phyloP scores from a whole-genome alignment of 2,888 invertebrate genomes.

The Odontothrips loti region DNA sequence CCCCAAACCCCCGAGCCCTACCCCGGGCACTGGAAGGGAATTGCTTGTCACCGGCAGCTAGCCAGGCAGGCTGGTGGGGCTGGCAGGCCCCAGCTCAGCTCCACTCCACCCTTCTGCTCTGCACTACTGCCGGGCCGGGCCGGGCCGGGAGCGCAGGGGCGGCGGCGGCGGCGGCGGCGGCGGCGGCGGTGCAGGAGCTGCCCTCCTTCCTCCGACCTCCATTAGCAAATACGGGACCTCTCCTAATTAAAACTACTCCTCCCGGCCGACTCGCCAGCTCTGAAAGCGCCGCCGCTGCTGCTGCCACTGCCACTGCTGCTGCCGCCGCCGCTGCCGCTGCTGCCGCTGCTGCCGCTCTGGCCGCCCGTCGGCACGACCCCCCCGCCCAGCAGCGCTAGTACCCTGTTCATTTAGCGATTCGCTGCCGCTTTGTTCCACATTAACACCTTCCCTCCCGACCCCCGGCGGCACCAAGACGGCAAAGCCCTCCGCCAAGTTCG shows the following conservation, averaged over 20 bases:
- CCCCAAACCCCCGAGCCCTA: neutral
- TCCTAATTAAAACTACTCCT: conserved; percentile 25
- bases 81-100: neutral
- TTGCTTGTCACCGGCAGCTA: conserved; percentile 6
- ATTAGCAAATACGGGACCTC: conserved; percentile 24
- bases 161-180: no score
- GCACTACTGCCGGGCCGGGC: no score
- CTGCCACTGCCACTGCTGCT: no score
- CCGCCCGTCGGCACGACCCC: neutral
- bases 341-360: no score
- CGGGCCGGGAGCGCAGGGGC: no score
- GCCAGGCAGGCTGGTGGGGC: neutral
- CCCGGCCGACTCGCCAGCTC: neutral
- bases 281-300: no score
- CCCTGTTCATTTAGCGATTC: neutral
- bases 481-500: no score
- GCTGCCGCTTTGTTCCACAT: conserved; percentile 4
- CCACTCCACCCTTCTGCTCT: neutral
- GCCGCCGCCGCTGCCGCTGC: no score
- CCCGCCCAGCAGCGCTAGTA: neutral
- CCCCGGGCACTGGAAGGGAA: neutral
- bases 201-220: neutral
- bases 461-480: no score
- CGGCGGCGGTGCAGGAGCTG: neutral
- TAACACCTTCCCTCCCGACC: conserved; percentile 1